phyloP scores from a whole-genome alignment of 2,113 vertebrate genomes.

The Alectura lathami region DNA sequence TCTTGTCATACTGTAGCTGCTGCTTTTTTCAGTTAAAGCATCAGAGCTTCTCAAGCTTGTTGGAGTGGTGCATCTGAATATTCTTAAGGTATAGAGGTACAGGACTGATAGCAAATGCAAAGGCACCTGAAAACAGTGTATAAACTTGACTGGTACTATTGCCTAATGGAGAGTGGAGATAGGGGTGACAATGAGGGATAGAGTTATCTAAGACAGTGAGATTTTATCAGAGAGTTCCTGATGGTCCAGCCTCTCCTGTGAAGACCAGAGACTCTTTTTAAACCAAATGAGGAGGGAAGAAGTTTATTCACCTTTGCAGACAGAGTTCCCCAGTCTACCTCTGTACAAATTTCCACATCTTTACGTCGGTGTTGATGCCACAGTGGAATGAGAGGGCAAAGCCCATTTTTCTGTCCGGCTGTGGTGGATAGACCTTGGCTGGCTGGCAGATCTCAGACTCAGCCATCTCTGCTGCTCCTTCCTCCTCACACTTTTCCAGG shows the following conservation, averaged over 20 bases:
- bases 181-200: not conserved
- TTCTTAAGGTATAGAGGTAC: rapidly evolving
- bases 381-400: not conserved
- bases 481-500: not conserved
- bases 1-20: not conserved
- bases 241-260: not conserved
- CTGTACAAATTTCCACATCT: not conserved
- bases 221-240: not conserved
- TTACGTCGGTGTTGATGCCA: not conserved
- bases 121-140: not conserved
- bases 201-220: not conserved
- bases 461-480: not conserved
- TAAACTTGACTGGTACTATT: not conserved
- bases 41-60: not conserved
- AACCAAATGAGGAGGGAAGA: not conserved
- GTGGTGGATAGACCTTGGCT: not conserved
- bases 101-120: not conserved
- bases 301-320: not conserved
- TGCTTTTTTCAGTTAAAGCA: not conserved
- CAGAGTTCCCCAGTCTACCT: not conserved
- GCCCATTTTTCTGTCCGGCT: not conserved
- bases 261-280: not conserved
- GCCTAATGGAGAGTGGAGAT: not conserved
- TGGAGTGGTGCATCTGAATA: not conserved
- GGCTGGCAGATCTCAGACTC: not conserved